These are phyloP conservation scores for Dicrurus megarhynchus DNA, from an alignment of 2,113 vertebrate species.

Conservation along the genomic window DNA sequence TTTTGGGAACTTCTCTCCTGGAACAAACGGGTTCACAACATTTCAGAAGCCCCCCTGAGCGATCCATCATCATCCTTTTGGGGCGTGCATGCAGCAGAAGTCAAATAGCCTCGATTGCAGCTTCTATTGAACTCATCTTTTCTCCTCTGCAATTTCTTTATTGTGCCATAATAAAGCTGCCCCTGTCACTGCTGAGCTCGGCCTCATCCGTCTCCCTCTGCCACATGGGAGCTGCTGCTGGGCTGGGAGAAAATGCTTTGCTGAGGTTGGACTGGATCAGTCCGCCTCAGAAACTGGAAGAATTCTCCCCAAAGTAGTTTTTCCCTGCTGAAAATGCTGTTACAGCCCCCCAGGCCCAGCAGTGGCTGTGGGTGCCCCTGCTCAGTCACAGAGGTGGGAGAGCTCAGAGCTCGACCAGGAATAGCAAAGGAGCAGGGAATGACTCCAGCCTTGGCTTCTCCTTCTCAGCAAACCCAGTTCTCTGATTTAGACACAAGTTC, in stretches of 20 bases:
- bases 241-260: background rate
- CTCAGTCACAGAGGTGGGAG: fast-evolving
- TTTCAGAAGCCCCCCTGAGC: background rate
- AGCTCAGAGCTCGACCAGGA: background rate
- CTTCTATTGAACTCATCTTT: conserved; percentile 6
- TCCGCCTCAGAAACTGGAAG: background rate
- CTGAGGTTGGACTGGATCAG: background rate
- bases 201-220: conserved; percentile 7
- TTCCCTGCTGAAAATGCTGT: background rate
- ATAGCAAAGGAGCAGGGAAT: background rate
- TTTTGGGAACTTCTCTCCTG: background rate
- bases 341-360: background rate
- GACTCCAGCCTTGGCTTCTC: background rate
- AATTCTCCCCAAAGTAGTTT: fast-evolving
- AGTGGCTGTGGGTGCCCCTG: fast-evolving
- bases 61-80: background rate
- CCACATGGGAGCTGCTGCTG: background rate
- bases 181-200: conserved; percentile 16
- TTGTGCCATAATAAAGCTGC: background rate
- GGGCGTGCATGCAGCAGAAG: background rate
- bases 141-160: background rate
- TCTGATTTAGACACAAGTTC: fast-evolving
- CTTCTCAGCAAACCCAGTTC: background rate
- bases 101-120: conserved; percentile 26
- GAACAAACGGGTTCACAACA: background rate